Evolutionary conservation across 2,888 invertebrate genomes (phyloP).

Genomic region (Bombylius major): DNA sequence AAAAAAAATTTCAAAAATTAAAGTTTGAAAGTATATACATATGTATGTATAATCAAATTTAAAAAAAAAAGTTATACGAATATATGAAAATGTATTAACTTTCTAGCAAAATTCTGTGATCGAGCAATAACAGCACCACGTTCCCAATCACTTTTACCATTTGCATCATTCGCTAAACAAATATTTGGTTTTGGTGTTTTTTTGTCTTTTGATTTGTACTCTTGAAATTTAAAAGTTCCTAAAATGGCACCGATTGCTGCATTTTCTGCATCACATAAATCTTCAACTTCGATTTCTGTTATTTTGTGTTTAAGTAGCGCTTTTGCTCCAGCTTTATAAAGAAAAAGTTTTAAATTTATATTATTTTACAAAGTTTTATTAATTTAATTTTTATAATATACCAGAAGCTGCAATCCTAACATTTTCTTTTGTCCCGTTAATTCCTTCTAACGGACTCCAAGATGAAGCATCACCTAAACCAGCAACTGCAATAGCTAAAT

Average conservation of each 20-base stretch:
- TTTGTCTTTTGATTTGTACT: slow-evolving; percentile 10
- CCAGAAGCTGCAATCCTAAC: slow-evolving; percentile 47
- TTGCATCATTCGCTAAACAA: slow-evolving; percentile 23
- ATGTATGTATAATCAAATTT: not conserved
- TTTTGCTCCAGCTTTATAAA: slow-evolving; percentile 35
- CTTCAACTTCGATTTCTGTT: slow-evolving; percentile 48
- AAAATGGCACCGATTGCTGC: slow-evolving; percentile 59
- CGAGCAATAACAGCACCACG: slow-evolving; percentile 53
- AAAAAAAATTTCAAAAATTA: not conserved
- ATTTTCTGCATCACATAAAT: slow-evolving; percentile 58
- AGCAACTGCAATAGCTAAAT: slow-evolving; percentile 50
- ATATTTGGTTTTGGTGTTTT: slow-evolving; percentile 6
- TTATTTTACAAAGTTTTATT: not conserved
- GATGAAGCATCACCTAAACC: slow-evolving; percentile 51
- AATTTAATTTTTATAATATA: not conserved
- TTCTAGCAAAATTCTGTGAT: slow-evolving; percentile 60
- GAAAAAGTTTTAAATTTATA: not conserved
- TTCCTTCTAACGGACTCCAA: slow-evolving; percentile 50
- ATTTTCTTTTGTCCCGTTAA: slow-evolving; percentile 56
- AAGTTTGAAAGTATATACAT: too few relatives aligned
- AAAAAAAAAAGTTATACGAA: not conserved
- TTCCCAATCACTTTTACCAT: slow-evolving; percentile 49
- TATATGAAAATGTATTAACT: slow-evolving; percentile 12
- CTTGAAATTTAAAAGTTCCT: slow-evolving; percentile 48
- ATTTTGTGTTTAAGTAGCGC: slow-evolving; percentile 41